These are phyloP conservation scores for Pogonus chalceus DNA, from an alignment of 1,140 invertebrate species.

Conservation along the genomic window DNA sequence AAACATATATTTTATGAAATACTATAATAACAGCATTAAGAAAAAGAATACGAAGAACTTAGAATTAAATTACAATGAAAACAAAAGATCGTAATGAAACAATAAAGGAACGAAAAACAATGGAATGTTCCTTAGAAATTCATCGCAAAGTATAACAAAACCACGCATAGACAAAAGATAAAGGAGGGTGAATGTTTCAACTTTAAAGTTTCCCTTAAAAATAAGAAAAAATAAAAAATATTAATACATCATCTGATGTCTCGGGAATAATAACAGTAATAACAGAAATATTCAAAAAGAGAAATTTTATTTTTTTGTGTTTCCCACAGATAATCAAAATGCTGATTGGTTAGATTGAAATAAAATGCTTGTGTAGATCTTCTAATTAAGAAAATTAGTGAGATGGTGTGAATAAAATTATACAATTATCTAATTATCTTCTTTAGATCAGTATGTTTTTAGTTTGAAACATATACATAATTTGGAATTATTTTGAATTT, in stretches of 20 bases:
- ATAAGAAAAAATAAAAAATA: background rate
- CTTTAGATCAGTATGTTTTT: too few species aligned
- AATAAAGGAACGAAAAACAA: slow-evolving; percentile 13
- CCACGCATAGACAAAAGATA: background rate
- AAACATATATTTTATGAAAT: background rate
- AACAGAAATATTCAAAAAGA: background rate
- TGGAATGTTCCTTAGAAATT: slow-evolving; percentile 15
- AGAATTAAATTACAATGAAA: slow-evolving; percentile 9
- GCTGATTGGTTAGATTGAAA: background rate
- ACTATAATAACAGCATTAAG: background rate
- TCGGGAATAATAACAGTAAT: background rate
- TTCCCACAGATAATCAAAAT: too few species aligned
- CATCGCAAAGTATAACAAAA: slow-evolving; percentile 10
- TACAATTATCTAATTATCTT: background rate
- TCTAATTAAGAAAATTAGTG: slow-evolving; percentile 1
- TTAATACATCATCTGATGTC: background rate
- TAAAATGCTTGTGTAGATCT: background rate
- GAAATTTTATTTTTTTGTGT: background rate
- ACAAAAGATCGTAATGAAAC: slow-evolving; percentile 14
- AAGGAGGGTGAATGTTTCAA: background rate
- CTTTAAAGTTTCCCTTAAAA: background rate
- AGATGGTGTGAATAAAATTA: background rate
- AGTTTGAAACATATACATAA: too few species aligned
- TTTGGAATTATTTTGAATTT: too few species aligned
- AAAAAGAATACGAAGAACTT: background rate